phyloP scores from a whole-genome alignment of 2,797 vertebrate species.

The Australoheros facetus region DNA sequence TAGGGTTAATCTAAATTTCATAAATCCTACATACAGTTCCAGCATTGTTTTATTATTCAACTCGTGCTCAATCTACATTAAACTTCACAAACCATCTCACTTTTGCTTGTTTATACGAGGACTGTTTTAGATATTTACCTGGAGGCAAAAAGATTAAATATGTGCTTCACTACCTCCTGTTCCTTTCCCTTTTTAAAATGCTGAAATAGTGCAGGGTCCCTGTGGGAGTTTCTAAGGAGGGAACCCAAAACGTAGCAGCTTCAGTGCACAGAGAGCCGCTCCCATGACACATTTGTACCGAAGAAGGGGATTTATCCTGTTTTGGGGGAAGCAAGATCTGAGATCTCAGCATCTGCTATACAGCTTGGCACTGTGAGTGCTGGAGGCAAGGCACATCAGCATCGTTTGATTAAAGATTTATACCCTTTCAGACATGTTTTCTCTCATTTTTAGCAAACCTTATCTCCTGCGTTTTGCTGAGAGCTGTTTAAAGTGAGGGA shows the following conservation, averaged over 20 bases:
- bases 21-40: conserved; percentile 23
- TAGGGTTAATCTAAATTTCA: conserved; percentile 10
- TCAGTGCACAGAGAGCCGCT: conserved; percentile 66
- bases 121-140: conserved; percentile 68
- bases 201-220: conserved; percentile 70
- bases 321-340: conserved; percentile 69
- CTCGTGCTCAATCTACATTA: conserved; percentile 32
- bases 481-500: conserved; percentile 66
- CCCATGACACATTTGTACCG: conserved; percentile 76
- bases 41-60: conserved; percentile 17
- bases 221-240: conserved; percentile 70
- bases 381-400: conserved; percentile 77
- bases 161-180: conserved; percentile 58
- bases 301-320: conserved; percentile 75
- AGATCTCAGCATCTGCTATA: conserved; percentile 78
- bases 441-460: conserved; percentile 71
- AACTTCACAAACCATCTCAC: conserved; percentile 54
- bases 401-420: conserved; percentile 82
- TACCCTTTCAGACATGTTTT: conserved; percentile 79
- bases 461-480: conserved; percentile 65
- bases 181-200: conserved; percentile 66
- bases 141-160: conserved; percentile 69
- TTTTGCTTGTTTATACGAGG: conserved; percentile 52
- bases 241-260: conserved; percentile 69
- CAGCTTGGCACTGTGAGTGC: conserved; percentile 70